Conservation (phyloP, 2,113 vertebrate genomes). For the Gobiocypris rarus region DNA sequence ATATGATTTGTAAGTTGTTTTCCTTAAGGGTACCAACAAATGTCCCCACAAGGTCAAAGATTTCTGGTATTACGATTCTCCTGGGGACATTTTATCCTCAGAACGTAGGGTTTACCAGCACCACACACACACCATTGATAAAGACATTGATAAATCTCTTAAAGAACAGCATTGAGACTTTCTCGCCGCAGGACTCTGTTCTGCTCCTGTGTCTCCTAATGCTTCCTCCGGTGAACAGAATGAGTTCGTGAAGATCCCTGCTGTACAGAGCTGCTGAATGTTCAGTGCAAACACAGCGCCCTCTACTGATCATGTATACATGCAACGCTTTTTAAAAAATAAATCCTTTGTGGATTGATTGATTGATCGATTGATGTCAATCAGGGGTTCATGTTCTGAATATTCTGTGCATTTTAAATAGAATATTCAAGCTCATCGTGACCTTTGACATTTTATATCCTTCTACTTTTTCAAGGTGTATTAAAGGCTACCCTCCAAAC, state of each 20-base stretch:
- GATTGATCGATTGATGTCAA: neutral
- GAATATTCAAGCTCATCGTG: neutral
- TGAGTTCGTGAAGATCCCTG: constrained; percentile 1
- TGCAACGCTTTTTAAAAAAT: neutral
- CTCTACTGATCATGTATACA: constrained; percentile 60
- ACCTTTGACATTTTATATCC: neutral
- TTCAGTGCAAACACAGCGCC: constrained; percentile 61
- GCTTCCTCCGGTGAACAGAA: constrained; percentile 14
- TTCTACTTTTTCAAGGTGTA: constrained; percentile 79
- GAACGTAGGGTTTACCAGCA: too few species aligned
- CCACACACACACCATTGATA: constrained; percentile 17
- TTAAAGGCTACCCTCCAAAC: constrained; percentile 96
- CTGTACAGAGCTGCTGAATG: neutral
- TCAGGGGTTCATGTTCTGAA: neutral
- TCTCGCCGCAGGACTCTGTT: neutral
- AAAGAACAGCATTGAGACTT: neutral
- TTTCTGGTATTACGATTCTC: too few species aligned
- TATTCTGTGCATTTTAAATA: neutral
- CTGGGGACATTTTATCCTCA: too few species aligned
- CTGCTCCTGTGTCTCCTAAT: constrained; percentile 16
- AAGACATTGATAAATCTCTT: constrained; percentile 21
- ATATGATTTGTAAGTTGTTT: too few species aligned
- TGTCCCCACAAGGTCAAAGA: too few species aligned
- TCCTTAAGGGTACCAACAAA: too few species aligned
- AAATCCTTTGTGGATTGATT: neutral